These are phyloP conservation scores for Galendromus occidentalis DNA, from an alignment of 1,140 invertebrate genomes.

Conservation along the genomic window DNA sequence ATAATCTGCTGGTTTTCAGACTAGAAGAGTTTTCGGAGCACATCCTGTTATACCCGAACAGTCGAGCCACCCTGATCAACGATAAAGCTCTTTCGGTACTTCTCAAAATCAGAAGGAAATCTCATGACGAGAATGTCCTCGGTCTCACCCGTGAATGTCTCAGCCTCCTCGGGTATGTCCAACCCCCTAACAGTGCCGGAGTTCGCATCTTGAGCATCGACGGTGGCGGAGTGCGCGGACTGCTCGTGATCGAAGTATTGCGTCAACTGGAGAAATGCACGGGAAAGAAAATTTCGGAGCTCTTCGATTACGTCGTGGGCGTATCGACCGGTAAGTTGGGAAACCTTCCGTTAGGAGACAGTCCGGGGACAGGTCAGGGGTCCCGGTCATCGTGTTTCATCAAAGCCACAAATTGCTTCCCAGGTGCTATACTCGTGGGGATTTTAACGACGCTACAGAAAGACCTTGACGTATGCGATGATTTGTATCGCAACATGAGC, in stretches of 20 bases:
- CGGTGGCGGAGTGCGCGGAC: conserved; percentile 62
- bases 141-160: conserved; percentile 37
- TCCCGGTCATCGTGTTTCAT: too few relatives aligned
- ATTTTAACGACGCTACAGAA: conserved; percentile 36
- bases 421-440: conserved; percentile 20
- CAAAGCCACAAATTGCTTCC: too few relatives aligned
- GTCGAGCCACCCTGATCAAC: background rate
- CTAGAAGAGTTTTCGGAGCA: conserved; percentile 4
- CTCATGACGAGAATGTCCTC: conserved; percentile 19
- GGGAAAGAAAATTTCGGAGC: conserved; percentile 35
- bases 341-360: conserved; percentile 12
- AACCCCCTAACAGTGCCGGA: conserved; percentile 45
- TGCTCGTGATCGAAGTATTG: conserved; percentile 58
- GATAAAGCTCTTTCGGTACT: background rate
- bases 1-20: background rate
- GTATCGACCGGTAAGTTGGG: conserved; percentile 57
- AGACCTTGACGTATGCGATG: conserved; percentile 39
- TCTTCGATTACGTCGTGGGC: conserved; percentile 76
- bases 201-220: conserved; percentile 67
- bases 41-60: background rate
- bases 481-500: conserved; percentile 46
- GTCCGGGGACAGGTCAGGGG: background rate
- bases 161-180: conserved; percentile 48
- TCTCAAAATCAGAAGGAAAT: conserved; percentile 17
- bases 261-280: conserved; percentile 50